Percentiles rank a stretch among this genome's conserved stretches.
Conservation (phyloP, 2,113 vertebrate species). For the Cygnus buccinator region DNA sequence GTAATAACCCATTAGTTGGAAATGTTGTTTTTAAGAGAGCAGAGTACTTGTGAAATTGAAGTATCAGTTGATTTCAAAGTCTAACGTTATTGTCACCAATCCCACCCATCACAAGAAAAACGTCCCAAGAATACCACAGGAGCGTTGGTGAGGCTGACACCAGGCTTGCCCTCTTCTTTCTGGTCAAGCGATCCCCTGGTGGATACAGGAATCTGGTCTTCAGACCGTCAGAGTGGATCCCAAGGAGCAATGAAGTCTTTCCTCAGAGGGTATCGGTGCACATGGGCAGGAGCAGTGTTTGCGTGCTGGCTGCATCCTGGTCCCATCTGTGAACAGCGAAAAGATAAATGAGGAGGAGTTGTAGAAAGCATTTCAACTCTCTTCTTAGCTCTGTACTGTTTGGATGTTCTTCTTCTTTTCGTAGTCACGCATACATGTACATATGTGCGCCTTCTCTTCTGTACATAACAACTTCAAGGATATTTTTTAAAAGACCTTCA, state of each 20-base stretch:
- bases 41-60: background rate
- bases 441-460: background rate
- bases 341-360: background rate
- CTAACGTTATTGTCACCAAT: background rate
- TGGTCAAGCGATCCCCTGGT: background rate
- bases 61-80: background rate
- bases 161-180: background rate
- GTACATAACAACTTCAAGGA: background rate
- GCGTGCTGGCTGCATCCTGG: background rate
- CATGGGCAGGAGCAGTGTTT: background rate
- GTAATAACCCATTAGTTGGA: background rate
- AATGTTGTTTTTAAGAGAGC: background rate
- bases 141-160: background rate
- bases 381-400: background rate
- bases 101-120: background rate
- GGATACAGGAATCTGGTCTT: background rate
- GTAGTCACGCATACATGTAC: background rate
- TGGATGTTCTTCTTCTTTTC: background rate
- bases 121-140: accelerated
- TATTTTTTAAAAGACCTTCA: constrained; percentile 4
- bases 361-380: background rate
- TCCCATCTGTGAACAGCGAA: background rate
- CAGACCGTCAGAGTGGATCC: accelerated
- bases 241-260: background rate
- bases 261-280: background rate